phyloP scores from a whole-genome alignment of 2,113 vertebrate genomes.

The Ceratotherium simum region DNA sequence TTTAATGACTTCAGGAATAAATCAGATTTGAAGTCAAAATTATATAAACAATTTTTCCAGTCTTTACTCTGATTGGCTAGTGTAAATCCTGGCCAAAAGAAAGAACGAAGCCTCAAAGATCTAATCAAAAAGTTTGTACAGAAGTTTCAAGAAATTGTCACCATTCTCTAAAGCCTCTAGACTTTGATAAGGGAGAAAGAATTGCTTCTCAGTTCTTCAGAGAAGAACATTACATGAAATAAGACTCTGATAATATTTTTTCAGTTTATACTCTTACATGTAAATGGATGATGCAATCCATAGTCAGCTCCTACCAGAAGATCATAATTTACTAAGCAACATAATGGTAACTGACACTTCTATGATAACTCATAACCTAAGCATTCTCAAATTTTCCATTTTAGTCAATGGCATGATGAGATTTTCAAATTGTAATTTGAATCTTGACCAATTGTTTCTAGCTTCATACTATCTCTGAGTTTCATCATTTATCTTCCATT shows the following conservation, averaged over 20 bases:
- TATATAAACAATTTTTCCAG: neutral
- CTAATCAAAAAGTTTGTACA: neutral
- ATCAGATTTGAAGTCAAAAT: neutral
- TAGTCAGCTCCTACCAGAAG: neutral
- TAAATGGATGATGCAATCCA: neutral
- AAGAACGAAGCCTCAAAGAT: neutral
- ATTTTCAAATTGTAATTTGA: constrained; percentile 31
- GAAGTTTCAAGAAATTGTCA: neutral
- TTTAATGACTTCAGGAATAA: neutral
- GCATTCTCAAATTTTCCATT: neutral
- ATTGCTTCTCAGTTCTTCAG: neutral
- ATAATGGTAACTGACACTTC: neutral
- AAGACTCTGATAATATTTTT: neutral
- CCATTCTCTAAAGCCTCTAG: neutral
- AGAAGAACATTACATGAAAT: neutral
- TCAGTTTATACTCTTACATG: neutral
- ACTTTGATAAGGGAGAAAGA: neutral
- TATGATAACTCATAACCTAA: neutral
- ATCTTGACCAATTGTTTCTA: neutral
- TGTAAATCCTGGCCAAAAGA: neutral
- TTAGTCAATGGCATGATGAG: neutral
- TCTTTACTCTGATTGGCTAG: neutral
- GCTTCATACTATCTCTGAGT: neutral
- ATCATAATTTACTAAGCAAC: neutral
- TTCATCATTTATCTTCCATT: neutral